Evolutionary conservation across 2,797 vertebrate species (phyloP).

Genomic region (Diceros bicornis): DNA sequence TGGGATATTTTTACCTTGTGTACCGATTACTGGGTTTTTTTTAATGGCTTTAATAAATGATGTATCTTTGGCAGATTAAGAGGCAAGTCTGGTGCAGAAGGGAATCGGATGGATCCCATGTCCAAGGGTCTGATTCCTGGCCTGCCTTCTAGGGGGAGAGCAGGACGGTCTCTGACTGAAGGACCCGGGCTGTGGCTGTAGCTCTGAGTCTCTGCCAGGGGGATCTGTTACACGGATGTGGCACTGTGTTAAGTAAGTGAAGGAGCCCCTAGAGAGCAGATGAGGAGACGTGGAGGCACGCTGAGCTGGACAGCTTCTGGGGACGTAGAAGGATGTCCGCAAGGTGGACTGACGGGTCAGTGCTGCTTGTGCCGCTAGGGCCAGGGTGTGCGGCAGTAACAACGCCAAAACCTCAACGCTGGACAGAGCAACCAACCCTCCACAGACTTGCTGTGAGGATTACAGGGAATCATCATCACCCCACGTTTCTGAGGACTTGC

Average conservation of each 20-base stretch:
- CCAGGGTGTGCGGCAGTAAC: neutral
- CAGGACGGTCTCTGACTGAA: neutral
- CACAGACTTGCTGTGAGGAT: neutral
- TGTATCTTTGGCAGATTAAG: neutral
- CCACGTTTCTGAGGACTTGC: neutral
- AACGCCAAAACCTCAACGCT: neutral
- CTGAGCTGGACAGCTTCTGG: neutral
- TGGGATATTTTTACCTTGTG: neutral
- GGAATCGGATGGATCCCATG: neutral
- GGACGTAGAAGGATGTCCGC: accelerated
- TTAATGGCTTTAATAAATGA: neutral
- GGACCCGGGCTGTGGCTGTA: neutral
- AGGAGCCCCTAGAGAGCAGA: neutral
- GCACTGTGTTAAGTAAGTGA: neutral
- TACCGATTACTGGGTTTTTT: neutral
- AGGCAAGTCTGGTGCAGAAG: neutral
- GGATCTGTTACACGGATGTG: neutral
- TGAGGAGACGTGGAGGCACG: neutral
- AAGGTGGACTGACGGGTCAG: neutral
- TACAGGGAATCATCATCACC: neutral
- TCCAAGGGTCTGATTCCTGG: neutral
- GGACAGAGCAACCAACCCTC: neutral
- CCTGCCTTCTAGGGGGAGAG: neutral
- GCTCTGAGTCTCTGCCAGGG: neutral
- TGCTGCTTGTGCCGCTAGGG: neutral